These are phyloP conservation scores for Pollimyrus isidori DNA, from an alignment of 2,113 vertebrate species.

Conservation along the genomic window DNA sequence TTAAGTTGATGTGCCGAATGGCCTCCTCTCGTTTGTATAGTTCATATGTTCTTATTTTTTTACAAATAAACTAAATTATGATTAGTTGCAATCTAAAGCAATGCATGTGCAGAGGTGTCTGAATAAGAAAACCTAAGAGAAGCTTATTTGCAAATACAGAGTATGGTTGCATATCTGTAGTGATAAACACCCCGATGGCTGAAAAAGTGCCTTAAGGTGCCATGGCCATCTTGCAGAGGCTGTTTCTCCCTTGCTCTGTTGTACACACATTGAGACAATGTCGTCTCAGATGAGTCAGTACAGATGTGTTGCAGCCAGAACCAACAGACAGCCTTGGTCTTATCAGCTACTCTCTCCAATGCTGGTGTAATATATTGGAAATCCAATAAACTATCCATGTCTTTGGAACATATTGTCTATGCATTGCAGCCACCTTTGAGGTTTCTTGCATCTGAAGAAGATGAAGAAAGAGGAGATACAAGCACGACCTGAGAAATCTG, in stretches of 20 bases:
- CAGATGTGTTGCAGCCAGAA: background rate
- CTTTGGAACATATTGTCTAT: background rate
- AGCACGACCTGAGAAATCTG: slow-evolving; percentile 63
- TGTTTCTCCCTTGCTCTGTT: background rate
- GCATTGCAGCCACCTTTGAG: background rate
- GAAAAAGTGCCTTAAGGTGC: background rate
- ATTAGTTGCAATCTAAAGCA: background rate
- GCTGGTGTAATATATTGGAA: slow-evolving; percentile 38
- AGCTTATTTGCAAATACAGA: background rate
- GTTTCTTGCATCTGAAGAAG: slow-evolving; percentile 44
- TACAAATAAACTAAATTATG: background rate
- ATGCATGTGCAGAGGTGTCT: background rate
- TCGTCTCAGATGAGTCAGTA: background rate
- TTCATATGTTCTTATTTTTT: no score
- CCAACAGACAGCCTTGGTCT: background rate
- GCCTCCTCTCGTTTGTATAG: no score
- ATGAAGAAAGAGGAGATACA: slow-evolving; percentile 72
- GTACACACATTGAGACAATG: background rate
- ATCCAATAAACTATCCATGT: background rate
- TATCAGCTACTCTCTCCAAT: background rate
- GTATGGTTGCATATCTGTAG: background rate
- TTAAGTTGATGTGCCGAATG: no score
- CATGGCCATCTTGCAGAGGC: background rate
- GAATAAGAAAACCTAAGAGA: background rate
- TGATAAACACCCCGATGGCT: background rate